Base-by-base conservation (phyloP, 2,888 invertebrate genomes). In the Tortrix viridana region DNA sequence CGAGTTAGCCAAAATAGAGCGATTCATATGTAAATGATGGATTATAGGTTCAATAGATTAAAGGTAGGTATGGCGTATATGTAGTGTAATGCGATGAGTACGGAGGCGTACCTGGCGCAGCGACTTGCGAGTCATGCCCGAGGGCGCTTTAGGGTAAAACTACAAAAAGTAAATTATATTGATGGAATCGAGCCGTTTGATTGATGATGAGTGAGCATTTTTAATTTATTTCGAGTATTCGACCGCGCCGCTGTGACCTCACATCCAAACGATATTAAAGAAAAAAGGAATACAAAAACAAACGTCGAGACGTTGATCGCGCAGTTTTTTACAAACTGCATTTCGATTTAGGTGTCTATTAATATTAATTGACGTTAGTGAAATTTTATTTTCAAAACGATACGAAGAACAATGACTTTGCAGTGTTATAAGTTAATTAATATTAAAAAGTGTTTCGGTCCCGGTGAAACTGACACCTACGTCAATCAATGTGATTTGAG, bases 141-240 rank as follows among this genome's bases (percentile, higher is more conserved):
- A 84, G 81, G 87, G 86, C 79, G 88, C 85, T 89, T 91, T 89
- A 81, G 80, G 84, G 86, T 89, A 86, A 90, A 91, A 89, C 87
- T 88, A 90, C 88, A 89, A 91, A 91, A 92, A 91, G 85, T 89
- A 92, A 89, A 91, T 90, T 91, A 92, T 90, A 91, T 90, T 85
- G 91, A 91, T 88, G 91, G 90, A 90, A 87, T 92, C 91, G 91
- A 90, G 80, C 80, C 73, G 85, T 85, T 91, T 92, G 92, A 92
- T 91, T 91, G 91, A 92, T 91, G 92, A 86, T 92, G 91, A 91
- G 86, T 86, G 84, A 82, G 91, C 91, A 85, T 80, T 88, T 90
- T 89, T 92, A 91, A 92, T 92, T 90, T 89, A 87, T 89, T 90
- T 90, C 85, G 84, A 88, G 88, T 81, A 89, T 88, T 89, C 87